Conservation (phyloP, 2,113 vertebrate genomes). For the Strix aluco region DNA sequence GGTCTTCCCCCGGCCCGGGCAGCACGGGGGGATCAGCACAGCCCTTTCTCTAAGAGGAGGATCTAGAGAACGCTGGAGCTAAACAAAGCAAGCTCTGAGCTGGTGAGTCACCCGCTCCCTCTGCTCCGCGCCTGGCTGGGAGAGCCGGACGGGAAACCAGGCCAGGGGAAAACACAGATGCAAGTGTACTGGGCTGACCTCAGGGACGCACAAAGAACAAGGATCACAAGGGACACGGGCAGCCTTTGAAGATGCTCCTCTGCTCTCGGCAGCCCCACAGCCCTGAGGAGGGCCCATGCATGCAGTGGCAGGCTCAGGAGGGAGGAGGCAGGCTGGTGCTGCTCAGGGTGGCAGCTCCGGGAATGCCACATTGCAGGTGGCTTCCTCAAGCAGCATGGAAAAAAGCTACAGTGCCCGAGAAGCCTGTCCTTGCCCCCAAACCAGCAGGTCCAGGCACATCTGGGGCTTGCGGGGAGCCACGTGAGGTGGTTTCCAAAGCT, state of each 20-base stretch:
- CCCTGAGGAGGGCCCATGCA: not conserved
- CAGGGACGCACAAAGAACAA: not conserved
- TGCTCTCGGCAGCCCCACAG: not conserved
- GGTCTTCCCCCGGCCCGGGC: not conserved
- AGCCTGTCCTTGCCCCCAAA: not conserved
- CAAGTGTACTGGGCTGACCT: slow-evolving; percentile 44
- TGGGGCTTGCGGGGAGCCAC: not conserved
- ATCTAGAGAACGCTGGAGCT: not conserved
- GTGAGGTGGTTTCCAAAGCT: not conserved
- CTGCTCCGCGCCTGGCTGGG: not conserved
- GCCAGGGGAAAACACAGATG: slow-evolving; percentile 53
- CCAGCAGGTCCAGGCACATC: not conserved
- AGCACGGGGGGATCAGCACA: not conserved
- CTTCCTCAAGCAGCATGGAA: not conserved
- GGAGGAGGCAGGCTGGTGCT: not conserved
- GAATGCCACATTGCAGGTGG: not conserved
- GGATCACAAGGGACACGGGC: not conserved
- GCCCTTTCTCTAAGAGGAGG: not conserved
- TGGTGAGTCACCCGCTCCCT: slow-evolving; percentile 41
- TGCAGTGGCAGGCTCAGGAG: not conserved
- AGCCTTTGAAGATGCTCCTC: slow-evolving; percentile 20
- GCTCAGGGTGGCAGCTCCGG: not conserved
- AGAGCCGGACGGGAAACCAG: not conserved
- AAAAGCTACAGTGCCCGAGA: not conserved
- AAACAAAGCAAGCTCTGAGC: slow-evolving; percentile 55